These are phyloP conservation scores for Listrodromus nycthemerus DNA, from an alignment of 2,888 invertebrate species.

Conservation along the genomic window DNA sequence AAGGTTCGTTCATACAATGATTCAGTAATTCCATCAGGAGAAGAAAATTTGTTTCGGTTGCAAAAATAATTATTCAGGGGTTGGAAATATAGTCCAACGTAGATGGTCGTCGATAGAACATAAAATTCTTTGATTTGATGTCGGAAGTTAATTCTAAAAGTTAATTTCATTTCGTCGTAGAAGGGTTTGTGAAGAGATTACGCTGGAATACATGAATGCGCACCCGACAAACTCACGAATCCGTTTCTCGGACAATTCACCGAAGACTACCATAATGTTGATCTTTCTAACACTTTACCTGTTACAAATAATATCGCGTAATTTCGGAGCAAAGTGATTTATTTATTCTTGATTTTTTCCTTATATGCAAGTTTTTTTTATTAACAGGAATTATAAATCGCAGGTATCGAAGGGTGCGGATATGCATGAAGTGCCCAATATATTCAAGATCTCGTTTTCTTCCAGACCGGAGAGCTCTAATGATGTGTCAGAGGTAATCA, in stretches of 20 bases:
- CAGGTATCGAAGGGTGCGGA: constrained; percentile 50
- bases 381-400: not conserved
- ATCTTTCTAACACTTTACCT: not conserved
- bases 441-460: constrained; percentile 52
- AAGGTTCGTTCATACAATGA: constrained; percentile 34
- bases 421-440: constrained; percentile 46
- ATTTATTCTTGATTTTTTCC: not conserved
- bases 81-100: not conserved
- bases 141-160: constrained; percentile 1
- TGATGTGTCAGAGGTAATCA: constrained; percentile 29
- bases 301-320: not conserved
- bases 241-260: not conserved
- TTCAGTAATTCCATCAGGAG: not conserved
- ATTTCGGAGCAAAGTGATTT: not conserved
- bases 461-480: constrained; percentile 8
- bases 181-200: not conserved
- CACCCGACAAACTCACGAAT: constrained; percentile 16
- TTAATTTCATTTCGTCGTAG: not conserved
- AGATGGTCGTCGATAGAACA: not conserved
- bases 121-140: not conserved
- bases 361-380: not conserved
- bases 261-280: not conserved
- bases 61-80: not conserved
- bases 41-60: no score
- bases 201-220: constrained; percentile 13